Base-by-base conservation (phyloP, 2,113 vertebrate genomes). In the Tyto alba region DNA sequence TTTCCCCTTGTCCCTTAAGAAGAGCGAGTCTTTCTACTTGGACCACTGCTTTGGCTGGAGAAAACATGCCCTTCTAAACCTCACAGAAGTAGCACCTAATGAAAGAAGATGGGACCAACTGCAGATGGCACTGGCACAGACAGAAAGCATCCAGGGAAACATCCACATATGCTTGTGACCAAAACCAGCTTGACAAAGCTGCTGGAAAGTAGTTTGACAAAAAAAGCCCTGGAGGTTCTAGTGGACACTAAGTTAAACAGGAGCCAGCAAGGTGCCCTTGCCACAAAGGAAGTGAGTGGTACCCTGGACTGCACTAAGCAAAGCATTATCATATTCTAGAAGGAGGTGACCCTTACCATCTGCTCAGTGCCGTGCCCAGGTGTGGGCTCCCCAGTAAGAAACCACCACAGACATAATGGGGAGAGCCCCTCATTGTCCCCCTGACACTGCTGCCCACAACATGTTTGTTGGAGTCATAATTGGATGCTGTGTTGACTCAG, bases 71-170 rank as follows among this genome's bases (percentile, higher is more conserved):
- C 36, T 84, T 68, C 18, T 27, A 69, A 89, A 34, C 14, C 14
- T 32, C 11, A 22, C 19, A 43, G 34, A 25, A 52, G 10, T 57
- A 21, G 12, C 27, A n/a, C 20, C 27, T 38, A 23, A 23, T 79
- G 36, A 56, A 68, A 50, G 16, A 50, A 6, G 1, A 13, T n/a
- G 41, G 72, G 7, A 45, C 32, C 1, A 0, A 36, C 38, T 81
- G 57, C 1, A 6, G 34, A 7, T 63, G 55, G 17, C 52, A 53
- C 26, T 2, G 0, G 8, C 3, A 64, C 2, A 2, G 50, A 5
- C 23, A 66, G 1, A 1, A 66, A 66, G 14, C 50, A 40, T 66
- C n/a, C n/a, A 38, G 32, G 16, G 29, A 83, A 64, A 50, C 22
- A 88, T 47, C 48, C 47, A 22, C 32, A 38, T 10, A 11, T 53